Conservation (phyloP, 2,113 vertebrate species). For the Cathartes aura region DNA sequence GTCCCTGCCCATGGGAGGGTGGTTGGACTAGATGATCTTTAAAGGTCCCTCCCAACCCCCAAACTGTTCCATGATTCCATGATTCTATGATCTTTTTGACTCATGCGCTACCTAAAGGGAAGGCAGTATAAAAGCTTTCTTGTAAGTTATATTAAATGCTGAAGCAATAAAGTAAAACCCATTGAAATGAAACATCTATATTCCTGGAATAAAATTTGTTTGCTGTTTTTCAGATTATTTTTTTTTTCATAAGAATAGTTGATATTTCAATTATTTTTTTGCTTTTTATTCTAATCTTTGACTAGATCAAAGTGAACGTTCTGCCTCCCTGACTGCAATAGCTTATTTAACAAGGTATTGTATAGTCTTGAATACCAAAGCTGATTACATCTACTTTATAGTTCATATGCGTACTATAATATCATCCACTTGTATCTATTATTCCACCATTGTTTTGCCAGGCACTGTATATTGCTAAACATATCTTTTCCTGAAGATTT, state of each 20-base stretch:
- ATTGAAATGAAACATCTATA: neutral
- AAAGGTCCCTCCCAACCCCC: neutral
- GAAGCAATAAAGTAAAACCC: neutral
- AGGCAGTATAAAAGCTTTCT: neutral
- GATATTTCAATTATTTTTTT: neutral
- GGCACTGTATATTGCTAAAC: neutral
- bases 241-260: neutral
- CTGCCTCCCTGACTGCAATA: neutral
- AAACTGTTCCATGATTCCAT: neutral
- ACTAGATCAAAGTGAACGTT: neutral
- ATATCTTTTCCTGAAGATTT: neutral
- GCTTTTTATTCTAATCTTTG: neutral
- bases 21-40: neutral
- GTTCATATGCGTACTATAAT: neutral
- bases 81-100: neutral
- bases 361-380: neutral
- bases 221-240: neutral
- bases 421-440: neutral
- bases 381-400: neutral
- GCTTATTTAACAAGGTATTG: neutral
- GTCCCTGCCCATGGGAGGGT: neutral
- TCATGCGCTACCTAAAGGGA: neutral
- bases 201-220: neutral
- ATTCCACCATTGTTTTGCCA: neutral
- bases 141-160: neutral